These are phyloP conservation scores for Drosophila meridionalis DNA, from an alignment of 2,888 invertebrate genomes.

Conservation along the genomic window DNA sequence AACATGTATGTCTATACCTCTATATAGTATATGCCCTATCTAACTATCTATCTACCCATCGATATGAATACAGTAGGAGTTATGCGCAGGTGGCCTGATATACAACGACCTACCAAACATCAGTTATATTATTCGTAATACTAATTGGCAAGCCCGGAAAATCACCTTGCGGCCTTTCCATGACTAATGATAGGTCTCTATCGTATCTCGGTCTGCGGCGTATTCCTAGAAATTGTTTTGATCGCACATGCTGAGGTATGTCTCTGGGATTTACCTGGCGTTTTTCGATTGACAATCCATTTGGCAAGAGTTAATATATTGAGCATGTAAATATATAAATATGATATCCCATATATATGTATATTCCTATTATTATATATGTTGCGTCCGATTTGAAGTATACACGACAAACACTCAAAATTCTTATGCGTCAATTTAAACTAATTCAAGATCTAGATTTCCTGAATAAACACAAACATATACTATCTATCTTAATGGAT, in stretches of 20 bases:
- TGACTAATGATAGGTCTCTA: slow-evolving; percentile 20
- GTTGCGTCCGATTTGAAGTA: not conserved
- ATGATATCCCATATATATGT: not conserved
- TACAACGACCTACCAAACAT: slow-evolving; percentile 1
- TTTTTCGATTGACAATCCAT: not conserved
- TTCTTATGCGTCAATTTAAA: not conserved
- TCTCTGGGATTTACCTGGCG: not conserved
- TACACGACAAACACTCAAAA: not conserved
- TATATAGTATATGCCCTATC: slow-evolving; percentile 8
- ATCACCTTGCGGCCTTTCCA: slow-evolving; percentile 2
- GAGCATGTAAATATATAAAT: not conserved
- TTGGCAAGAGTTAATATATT: not conserved
- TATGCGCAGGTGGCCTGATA: slow-evolving; percentile 45
- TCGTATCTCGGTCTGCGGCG: not conserved
- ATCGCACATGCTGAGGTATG: not conserved
- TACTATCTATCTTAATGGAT: not conserved
- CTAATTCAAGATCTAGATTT: not conserved
- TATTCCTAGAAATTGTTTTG: not conserved
- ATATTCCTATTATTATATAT: not conserved
- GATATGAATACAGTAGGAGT: slow-evolving; percentile 9
- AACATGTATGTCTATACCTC: not conserved
- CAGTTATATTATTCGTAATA: slow-evolving; percentile 20
- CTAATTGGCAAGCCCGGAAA: slow-evolving; percentile 24
- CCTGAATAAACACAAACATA: not conserved
- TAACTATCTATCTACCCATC: slow-evolving; percentile 28